Base-by-base conservation (phyloP, 2,888 invertebrate species). In the Acronicta psi region DNA sequence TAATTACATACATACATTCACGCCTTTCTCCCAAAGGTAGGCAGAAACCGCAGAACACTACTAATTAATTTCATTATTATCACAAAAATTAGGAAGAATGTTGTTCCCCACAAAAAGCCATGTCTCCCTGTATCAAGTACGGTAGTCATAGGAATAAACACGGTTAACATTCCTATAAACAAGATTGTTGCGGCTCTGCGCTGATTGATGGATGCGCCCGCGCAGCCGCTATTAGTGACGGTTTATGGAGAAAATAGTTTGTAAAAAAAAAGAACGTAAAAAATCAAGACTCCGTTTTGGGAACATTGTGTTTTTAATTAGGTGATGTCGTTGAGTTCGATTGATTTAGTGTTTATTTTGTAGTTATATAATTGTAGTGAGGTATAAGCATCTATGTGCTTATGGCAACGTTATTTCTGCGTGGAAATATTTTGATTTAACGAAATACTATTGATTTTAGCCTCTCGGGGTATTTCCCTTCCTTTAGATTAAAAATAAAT, bases 111-210 rank as follows among this genome's bases (percentile, higher is more conserved):
- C 31, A 41, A 65, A 67, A 45, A 29, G 7, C 13, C 11, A 25
- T 23, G 14, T 53, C 25, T 41, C 40, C 87, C 88, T 89, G 84
- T 90, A 87, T 69, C 61, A 52, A 59, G 50, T 36, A 65, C 62
- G 66, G 80, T 75, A 80, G 79, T 79, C 77, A 69, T 88, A 81
- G 88, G 91, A 92, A 92, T 92, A 93, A 90, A 87, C 88, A 87
- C 88, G 82, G 88, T 88, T 92, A 91, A 92, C 90, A 91, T 90
- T 89, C 88, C 85, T 91, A 92, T 93, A 93, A 93, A 93, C 93
- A 93, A 92, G 91, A 89, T 90, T 85, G 91, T 89, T 81, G 85
- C 84, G 82, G 83, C 83, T 81, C 83, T 76, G 62, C 82, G 59
- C 79, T 70, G 92, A 93, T 89, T 85, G 87, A 92, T 91, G 88